Evolutionary conservation across 2,113 vertebrate genomes (phyloP).

Genomic region (Holacanthus passer): DNA sequence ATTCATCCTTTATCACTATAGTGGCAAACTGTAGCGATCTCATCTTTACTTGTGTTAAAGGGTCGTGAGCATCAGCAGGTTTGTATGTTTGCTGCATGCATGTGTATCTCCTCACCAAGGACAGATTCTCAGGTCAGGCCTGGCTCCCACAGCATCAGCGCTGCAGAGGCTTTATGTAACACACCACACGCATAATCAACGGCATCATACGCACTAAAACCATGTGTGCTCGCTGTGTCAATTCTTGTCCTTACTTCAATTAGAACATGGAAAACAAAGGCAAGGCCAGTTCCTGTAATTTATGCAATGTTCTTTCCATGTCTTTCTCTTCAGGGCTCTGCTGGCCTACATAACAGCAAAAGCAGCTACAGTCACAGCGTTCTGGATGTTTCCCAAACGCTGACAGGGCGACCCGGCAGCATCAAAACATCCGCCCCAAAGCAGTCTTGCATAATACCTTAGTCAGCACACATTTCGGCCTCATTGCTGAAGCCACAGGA

Average conservation of each 20-base stretch:
- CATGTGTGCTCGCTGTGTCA: neutral
- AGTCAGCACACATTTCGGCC: conserved; percentile 47
- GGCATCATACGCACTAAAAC: conserved; percentile 6
- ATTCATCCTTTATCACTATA: neutral
- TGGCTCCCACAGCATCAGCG: conserved; percentile 16
- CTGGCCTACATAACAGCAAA: conserved; percentile 46
- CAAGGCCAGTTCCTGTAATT: conserved; percentile 41
- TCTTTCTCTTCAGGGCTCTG: conserved; percentile 37
- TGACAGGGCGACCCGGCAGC: conserved; percentile 34
- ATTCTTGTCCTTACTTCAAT: neutral
- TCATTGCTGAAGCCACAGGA: conserved; percentile 37
- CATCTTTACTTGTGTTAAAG: neutral
- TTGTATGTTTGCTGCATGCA: neutral
- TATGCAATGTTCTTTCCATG: conserved; percentile 37
- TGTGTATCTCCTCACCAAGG: neutral
- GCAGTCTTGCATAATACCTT: conserved; percentile 55
- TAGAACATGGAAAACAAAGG: conserved; percentile 21
- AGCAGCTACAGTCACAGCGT: conserved; percentile 17
- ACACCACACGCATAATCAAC: conserved; percentile 18
- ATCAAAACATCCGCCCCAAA: conserved; percentile 33
- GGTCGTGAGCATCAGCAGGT: neutral
- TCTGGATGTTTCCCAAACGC: conserved; percentile 15
- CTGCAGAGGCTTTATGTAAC: conserved; percentile 7
- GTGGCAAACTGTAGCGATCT: neutral
- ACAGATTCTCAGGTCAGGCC: conserved; percentile 6